Evolutionary conservation across 2,797 vertebrate genomes (phyloP), one percentile per base, ranked within the genome.

Genomic region (Etheostoma nigrum): DNA sequence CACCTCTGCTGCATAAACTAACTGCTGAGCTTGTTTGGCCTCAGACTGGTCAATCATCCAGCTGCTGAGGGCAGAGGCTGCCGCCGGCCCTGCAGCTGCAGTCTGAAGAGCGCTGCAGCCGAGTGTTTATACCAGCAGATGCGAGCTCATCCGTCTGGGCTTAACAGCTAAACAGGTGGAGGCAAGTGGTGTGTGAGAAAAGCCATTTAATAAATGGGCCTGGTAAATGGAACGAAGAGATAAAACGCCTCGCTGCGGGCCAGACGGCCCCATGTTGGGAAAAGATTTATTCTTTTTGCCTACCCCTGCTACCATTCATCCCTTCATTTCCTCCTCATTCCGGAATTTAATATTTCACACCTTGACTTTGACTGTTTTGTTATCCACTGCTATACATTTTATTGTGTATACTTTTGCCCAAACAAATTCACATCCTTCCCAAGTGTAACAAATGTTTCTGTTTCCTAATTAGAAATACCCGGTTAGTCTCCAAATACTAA

Each of bases 171-270:
- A 92, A 90, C 92, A 94, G 93, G 93, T 94, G 93, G 89, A 90
- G 83, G 88, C 89, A 89, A 91, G 87, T 82, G 83, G 83, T 72
- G 86, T 91, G 85, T 93, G 84, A 90, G 80, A 86, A 88, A 91
- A 92, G 89, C 90, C 45, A 90, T 91, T 92, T 92, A 91, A 88
- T 86, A 92, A 94, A 95, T 90, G 92, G 88, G 73, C 74, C 86
- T 89, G 8, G 74, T 78, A 86, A 92, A 91, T 88, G 90, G 88
- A 92, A 90, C 62, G 40, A 78, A 89, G 74, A 81, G 85, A 90
- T 85, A 78, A 87, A 90, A 86, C 61, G 79, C 84, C 67, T 85
- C 76, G 65, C 86, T 85, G 79, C 65, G 57, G 90, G 86, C 84
- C 72, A 86, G 84, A 84, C 68, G 63, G 85, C 72, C 44, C 68